Evolutionary conservation across 2,797 vertebrate genomes (phyloP), one percentile per base, ranked within the genome.

Genomic region (Macropus fuliginosus): DNA sequence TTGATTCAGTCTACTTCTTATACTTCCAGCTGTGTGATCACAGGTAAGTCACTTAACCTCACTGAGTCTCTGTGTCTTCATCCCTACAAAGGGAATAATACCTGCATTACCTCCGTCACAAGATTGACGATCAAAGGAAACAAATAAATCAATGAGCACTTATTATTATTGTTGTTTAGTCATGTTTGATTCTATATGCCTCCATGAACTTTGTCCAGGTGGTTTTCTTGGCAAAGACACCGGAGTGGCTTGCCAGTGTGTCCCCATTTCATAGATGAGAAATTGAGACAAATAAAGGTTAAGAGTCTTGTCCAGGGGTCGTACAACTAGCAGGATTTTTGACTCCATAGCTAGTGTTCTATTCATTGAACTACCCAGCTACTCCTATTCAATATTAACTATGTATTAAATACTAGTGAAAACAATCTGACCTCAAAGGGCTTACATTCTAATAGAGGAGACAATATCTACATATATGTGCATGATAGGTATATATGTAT

Each of bases 31-130:
- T 8, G 11, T 11, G 21, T 90, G 55, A 87, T 52, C 55, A 66
- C 89, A 55, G 29, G 55, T 4, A 56, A 94, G 50, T 40, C 4
- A 0, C 1, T 54, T 14, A 34, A 40, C 14, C 87, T 92, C 55
- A 93, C 27, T 74, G 27, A 94, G n/a, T 54, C 94, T 74, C 54
- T 94, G 54, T 81, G 50, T 94, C 89, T 21, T 56, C 18, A 1
- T 93, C 87, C 93, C 24, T 81, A 66, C n/a, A 28, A 74, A 34
- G 54, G n/a, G 2, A 40, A 40, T 24, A 27, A 50, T 46, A 50
- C 40, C 46, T 87, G 9, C 46, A 46, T 46, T 46, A 50, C 40
- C 9, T 87, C 21, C 9, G 8, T 87, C 40, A 11, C 3, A 27
- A 8, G 74, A 81, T 3, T 24, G n/a, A 74, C 1, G 18, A 8